Base-by-base conservation (phyloP, 2,113 vertebrate genomes). In the Anthoscopus minutus region DNA sequence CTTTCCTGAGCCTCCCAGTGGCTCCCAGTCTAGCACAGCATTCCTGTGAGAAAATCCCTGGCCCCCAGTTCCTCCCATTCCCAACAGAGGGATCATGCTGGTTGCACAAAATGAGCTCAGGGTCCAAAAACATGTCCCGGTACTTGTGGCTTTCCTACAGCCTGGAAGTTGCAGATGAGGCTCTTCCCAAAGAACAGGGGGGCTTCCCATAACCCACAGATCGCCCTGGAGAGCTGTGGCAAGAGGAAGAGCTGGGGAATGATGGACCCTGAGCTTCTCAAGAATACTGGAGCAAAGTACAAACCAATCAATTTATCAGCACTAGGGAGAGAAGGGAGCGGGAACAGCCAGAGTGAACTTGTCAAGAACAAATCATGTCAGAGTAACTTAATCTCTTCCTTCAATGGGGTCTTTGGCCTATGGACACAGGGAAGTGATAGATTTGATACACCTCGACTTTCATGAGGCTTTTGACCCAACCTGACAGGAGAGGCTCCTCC, bases 351-450 rank as follows among this genome's bases (percentile, higher is more conserved):
- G 28, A 16, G 28, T 28, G 51, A 81, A 51, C 83, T 96, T 88
- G 95, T 86, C 82, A 90, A 74, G 80, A 93, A 42, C 64, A 93
- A 95, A 96, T 86, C 71, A 77, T 64, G 82, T 90, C 94, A 86
- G 54, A 83, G 80, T 90, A 92, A 95, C 86, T 79, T 86, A 86
- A 96, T 92, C 38, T 95, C 67, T 70, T 57, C 57, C 79, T 81
- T 94, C 95, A 95, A 96, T 95, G 80, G 94, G 95, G 92, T 96
- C 90, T 1, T 15, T 81, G 95, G 86, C 90, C 91, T 86, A 37
- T 77, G 94, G 92, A 92, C 86, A 90, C 58, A 47, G 48, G 60
- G 70, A 93, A 90, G 67, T 42, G 90, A 92, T 80, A 70, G 91
- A 88, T 94, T 58, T 47, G 96, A 94, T 89, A 83, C 19, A 88